Evolutionary conservation across 1,140 invertebrate species (phyloP), one percentile per base, ranked within the genome.

Genomic region (Caerostris darwini): DNA sequence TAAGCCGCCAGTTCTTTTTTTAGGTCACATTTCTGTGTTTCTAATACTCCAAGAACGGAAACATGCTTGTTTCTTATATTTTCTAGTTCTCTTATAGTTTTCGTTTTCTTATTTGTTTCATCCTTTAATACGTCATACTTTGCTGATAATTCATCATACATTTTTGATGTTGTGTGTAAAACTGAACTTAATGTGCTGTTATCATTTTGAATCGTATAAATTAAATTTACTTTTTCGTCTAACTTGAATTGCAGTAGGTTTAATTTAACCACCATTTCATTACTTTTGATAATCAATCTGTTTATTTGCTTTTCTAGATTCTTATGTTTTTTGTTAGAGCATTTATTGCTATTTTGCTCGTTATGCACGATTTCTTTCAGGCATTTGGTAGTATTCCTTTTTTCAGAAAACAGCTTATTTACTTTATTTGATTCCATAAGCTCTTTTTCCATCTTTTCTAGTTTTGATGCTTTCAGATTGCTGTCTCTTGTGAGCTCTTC

Each of bases 401-500:
- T 14, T 14, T 82, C 19, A 8, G 17, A 0, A 59, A 34, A 10
- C 8, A 6, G 12, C 56, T 67, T 0, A 57, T 34, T 90, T 3
- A 5, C 54, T 19, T 85, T n/a, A 14, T n/a, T 54, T 10, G 14
- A 14, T 7, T 8, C 3, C 19, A 10, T 5, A 17, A 81, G 5
- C 56, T 82, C 69, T 59, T 61, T 34, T 17, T 83, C 59, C 8
- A 64, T 10, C 12, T 67, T 5, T n/a, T 57, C 50, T 67, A 54
- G 8, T 53, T 54, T n/a, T 12, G 17, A 77, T n/a, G 50, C 56
- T 67, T 94, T 81, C 34, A 12, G 2, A 6, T 61, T 34, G 3
- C 69, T 54, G 50, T 67, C 86, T 7, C 7, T 61, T n/a, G 7
- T 53, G n/a, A 71, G 12, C n/a, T 94, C 86, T 19, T 87, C 85